Evolutionary conservation across 2,113 vertebrate species (phyloP), one percentile per base, ranked within the genome.

Genomic region (Hylia prasina): DNA sequence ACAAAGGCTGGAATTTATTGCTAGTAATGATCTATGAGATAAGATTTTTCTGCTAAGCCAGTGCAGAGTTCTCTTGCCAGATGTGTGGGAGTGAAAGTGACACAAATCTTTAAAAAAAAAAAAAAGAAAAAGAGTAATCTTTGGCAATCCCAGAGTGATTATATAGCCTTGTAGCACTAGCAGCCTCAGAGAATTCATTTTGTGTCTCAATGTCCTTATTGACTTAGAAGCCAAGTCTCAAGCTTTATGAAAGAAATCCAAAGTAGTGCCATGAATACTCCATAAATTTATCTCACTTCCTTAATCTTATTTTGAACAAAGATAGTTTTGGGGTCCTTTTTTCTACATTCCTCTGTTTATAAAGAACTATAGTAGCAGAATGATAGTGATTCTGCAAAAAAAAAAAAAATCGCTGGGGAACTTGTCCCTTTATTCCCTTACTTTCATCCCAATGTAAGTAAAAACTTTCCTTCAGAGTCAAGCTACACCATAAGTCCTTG

Each of bases 71-170:
- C 81, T 84, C 61, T 78, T 95, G 94, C 96, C 96, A 97, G 95
- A 96, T 97, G 93, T 92, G 96, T 92, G 65, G 94, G 96, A 96
- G 96, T 97, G 95, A 94, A 95, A 94, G 89, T 94, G 95, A 97
- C 95, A 95, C 89, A 92, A 93, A 94, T 87, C 44, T 89, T 69
- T 0, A 5, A 6, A 56, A 63, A 65, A 88, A 81, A 63, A 9
- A 80, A 72, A 48, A 72, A 71, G 85, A 45, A 50, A 27, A 45
- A 37, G 6, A 64, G 22, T 60, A 44, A 24, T 66, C 79, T 96
- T 70, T 94, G 95, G 94, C 94, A 94, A 84, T 81, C 71, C 60
- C 47, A 56, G 27, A 60, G 51, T 51, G 72, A 94, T 94, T 92
- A 86, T 35, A 77, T 7, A 92, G 91, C 73, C 76, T 64, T 53